A percentile compares a stretch with the other conserved stretches of the same genome.
Conservation (phyloP, 2,888 invertebrate species). For the Anorthoa munda region DNA sequence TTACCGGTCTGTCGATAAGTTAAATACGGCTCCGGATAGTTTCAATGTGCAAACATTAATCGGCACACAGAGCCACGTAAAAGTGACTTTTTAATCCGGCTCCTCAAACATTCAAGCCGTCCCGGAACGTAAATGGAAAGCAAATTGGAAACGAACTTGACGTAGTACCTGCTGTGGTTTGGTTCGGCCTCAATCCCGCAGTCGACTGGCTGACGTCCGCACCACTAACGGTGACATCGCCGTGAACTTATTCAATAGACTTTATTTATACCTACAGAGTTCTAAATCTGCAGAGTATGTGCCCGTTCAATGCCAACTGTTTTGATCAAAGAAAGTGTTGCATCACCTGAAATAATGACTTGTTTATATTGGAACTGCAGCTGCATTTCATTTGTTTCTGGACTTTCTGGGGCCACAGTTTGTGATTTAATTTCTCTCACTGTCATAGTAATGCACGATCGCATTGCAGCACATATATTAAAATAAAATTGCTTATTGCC, state of each 20-base stretch:
- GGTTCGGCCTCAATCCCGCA: conserved; percentile 67
- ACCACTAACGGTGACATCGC: conserved; percentile 73
- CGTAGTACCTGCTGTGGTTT: conserved; percentile 62
- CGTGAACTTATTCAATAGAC: conserved; percentile 65
- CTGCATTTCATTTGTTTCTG: background rate
- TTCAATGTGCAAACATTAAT: conserved; percentile 55
- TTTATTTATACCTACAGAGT: conserved; percentile 30
- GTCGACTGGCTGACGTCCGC: conserved; percentile 53
- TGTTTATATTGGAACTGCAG: background rate
- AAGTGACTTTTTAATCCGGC: conserved; percentile 73
- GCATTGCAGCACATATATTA: background rate
- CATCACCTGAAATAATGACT: background rate
- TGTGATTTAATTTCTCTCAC: background rate
- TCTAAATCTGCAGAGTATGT: conserved; percentile 12
- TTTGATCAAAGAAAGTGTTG: conserved; percentile 27
- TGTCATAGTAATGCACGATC: background rate
- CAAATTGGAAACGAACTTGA: conserved; percentile 80
- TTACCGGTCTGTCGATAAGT: conserved; percentile 20
- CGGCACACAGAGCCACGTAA: conserved; percentile 62
- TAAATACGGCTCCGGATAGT: conserved; percentile 35
- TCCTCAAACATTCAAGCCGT: conserved; percentile 71
- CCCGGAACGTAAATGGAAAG: conserved; percentile 76
- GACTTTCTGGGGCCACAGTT: background rate
- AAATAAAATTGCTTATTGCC: background rate
- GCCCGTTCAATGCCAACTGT: conserved; percentile 7